A percentile compares a stretch with the other conserved stretches of the same genome.
Conservation (phyloP, 2,113 vertebrate species). For the Cariama cristata region DNA sequence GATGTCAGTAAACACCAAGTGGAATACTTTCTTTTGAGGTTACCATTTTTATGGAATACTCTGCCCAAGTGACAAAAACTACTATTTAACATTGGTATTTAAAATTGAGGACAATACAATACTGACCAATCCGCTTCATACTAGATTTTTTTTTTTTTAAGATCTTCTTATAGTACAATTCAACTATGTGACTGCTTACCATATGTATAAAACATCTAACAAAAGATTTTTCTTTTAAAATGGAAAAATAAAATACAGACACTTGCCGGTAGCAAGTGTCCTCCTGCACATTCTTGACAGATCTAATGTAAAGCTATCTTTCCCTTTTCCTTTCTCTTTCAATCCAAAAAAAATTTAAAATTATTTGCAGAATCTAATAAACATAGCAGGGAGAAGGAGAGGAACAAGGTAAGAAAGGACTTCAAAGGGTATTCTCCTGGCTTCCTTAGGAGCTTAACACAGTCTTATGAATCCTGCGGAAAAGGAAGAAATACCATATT, state of each 20-base stretch:
- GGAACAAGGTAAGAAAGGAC: background rate
- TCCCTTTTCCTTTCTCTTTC: background rate
- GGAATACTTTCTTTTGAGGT: background rate
- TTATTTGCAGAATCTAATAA: background rate
- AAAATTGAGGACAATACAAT: background rate
- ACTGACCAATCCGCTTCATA: background rate
- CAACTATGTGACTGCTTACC: background rate
- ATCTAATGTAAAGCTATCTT: background rate
- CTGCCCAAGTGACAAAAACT: background rate
- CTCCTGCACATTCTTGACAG: background rate
- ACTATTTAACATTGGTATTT: background rate
- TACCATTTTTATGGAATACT: background rate
- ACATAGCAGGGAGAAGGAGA: background rate
- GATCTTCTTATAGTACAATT: background rate
- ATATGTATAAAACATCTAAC: background rate
- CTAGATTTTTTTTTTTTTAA: rapidly evolving
- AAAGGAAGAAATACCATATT: background rate
- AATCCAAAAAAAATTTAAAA: background rate
- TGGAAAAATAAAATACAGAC: background rate
- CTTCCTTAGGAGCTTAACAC: background rate
- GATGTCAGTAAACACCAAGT: background rate
- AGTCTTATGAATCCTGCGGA: background rate
- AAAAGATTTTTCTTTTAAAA: background rate
- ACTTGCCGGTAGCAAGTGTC: background rate
- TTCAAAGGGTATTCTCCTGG: background rate